Evolutionary conservation across 2,797 vertebrate species (phyloP), one percentile per base, ranked within the genome.

Genomic region (Hoplostethus atlanticus): DNA sequence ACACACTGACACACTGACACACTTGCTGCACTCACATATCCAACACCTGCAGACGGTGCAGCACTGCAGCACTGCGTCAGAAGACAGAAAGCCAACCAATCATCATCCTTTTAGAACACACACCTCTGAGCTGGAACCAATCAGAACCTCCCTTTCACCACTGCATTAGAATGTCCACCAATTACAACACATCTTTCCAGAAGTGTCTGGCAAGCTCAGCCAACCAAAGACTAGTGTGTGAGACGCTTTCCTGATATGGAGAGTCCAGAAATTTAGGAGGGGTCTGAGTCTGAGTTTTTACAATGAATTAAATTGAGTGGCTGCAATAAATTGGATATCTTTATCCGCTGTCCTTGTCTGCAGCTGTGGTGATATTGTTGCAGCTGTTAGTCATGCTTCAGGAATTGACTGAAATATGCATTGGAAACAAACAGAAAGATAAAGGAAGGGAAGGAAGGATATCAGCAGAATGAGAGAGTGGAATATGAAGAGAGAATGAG

Each of bases 11-110:
- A 89, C 87, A 78, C 77, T 87, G 86, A 82, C 89, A 85, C 87
- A 87, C 73, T 80, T 87, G 84, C 85, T 71, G 64, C 70, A 64
- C 65, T 66, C 44, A 13, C 71, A 71, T 76, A 73, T 72, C 38
- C 17, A 61, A 58, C 60, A 84, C 67, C 71, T 87, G 76, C 84
- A 84, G 79, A 87, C 83, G n/a, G 38, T 36, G 21, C 67, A 79
- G 71, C 77, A 76, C 88, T 92, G 91, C 92, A 90, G 87, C 80
- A 87, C 79, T 88, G 90, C 91, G 65, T 89, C 92, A 90, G 90
- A 64, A 64, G 71, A 79, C 59, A 40, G 67, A 51, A 4, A 36
- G 51, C 57, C 11, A 47, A 31, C 87, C 87, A 91, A 86, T 87
- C 64, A 62, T 47, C 31, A 9, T 5, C 47, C 13, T 40, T 47